Evolutionary conservation across 1,140 invertebrate genomes (phyloP).

Genomic region (Cydia strobilella): DNA sequence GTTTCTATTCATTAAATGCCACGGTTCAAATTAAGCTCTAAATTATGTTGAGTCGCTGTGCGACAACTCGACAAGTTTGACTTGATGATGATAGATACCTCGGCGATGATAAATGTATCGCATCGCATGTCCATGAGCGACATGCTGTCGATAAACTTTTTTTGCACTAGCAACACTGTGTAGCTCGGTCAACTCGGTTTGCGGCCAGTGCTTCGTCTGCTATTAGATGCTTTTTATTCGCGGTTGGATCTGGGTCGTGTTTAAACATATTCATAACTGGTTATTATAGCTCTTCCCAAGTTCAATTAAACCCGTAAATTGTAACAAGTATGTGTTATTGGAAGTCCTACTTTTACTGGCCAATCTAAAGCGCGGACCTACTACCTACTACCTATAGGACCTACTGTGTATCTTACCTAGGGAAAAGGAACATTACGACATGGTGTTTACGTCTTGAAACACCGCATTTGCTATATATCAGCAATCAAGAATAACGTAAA

Average conservation of each 20-base stretch:
- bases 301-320: background rate
- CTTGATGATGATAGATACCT: background rate
- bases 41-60: no score
- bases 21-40: no score
- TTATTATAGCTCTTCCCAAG: background rate
- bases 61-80: no score
- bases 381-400: no score
- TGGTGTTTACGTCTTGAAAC: background rate
- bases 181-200: conserved; percentile 32
- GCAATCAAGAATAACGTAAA: background rate
- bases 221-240: conserved; percentile 26
- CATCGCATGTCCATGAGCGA: background rate
- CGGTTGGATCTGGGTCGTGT: conserved; percentile 17
- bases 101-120: background rate
- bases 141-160: conserved; percentile 12
- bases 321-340: background rate
- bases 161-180: conserved; percentile 41
- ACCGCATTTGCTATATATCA: background rate
- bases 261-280: background rate
- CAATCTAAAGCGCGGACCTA: background rate
- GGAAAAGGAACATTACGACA: background rate
- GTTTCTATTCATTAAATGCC: no score
- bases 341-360: background rate
- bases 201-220: conserved; percentile 34
- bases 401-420: background rate